These are phyloP conservation scores for Diachasma alloeum DNA, from an alignment of 1,140 invertebrate genomes.

Conservation along the genomic window DNA sequence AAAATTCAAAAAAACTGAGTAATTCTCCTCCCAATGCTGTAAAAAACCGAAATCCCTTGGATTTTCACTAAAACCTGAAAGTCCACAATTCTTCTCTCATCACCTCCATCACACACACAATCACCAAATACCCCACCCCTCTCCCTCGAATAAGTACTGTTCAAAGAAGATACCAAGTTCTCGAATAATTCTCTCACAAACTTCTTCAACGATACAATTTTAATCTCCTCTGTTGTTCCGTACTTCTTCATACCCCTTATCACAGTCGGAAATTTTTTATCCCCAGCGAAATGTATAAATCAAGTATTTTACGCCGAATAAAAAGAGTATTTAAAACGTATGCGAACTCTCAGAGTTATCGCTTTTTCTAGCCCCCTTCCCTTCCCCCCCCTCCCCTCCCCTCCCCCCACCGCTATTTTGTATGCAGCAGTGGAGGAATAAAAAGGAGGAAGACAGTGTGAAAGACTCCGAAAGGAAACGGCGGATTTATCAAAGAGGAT, in stretches of 20 bases:
- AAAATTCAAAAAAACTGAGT: too few relatives aligned
- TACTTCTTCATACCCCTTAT: background rate
- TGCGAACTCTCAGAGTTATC: background rate
- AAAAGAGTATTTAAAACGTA: background rate
- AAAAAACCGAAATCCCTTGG: too few relatives aligned
- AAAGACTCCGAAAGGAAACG: background rate
- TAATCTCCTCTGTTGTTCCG: background rate
- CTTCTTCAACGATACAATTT: background rate
- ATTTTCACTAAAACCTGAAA: too few relatives aligned
- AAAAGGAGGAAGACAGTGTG: background rate
- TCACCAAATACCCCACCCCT: too few relatives aligned
- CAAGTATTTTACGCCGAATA: background rate
- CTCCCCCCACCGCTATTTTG: background rate
- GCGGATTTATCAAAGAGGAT: constrained; percentile 14
- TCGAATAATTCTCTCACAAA: background rate
- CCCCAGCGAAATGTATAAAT: background rate
- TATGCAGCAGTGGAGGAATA: background rate
- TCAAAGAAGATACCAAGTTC: background rate
- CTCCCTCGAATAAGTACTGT: background rate
- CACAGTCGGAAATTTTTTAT: background rate
- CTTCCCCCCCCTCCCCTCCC: background rate
- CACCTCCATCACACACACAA: too few relatives aligned
- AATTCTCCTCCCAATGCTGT: too few relatives aligned
- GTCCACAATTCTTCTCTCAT: too few relatives aligned
- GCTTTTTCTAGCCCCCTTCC: background rate